Evolutionary conservation across 2,113 vertebrate genomes (phyloP).

Genomic region (Lophius piscatorius): DNA sequence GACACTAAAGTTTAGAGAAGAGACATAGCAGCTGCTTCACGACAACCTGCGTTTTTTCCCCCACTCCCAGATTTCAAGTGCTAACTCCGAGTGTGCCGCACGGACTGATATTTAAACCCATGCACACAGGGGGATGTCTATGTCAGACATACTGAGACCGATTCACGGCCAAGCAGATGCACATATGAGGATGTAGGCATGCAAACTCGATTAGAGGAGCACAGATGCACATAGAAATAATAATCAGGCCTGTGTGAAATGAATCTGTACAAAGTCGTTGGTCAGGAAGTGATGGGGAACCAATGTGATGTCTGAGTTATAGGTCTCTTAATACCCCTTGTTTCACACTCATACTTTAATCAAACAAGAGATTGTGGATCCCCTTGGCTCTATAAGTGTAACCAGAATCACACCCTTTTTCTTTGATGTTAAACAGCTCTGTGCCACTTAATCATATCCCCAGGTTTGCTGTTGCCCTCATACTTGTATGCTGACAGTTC

Average conservation of each 20-base stretch:
- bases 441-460: slow-evolving; percentile 65
- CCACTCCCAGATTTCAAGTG: slow-evolving; percentile 71
- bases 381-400: slow-evolving; percentile 58
- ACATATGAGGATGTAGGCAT: neutral
- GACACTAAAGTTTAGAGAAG: slow-evolving; percentile 66
- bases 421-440: slow-evolving; percentile 68
- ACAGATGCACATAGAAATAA: slow-evolving; percentile 42
- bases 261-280: slow-evolving; percentile 63
- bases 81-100: slow-evolving; percentile 64
- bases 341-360: slow-evolving; percentile 70
- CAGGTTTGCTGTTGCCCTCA: slow-evolving; percentile 43
- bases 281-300: slow-evolving; percentile 60
- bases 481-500: slow-evolving; percentile 40
- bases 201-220: slow-evolving; percentile 36
- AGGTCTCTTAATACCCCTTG: slow-evolving; percentile 70
- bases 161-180: neutral
- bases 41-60: slow-evolving; percentile 41
- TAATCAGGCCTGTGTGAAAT: slow-evolving; percentile 54
- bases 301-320: slow-evolving; percentile 66
- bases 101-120: slow-evolving; percentile 52
- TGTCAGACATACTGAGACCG: slow-evolving; percentile 36
- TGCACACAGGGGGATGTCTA: slow-evolving; percentile 39
- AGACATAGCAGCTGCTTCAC: slow-evolving; percentile 72
- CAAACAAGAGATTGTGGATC: slow-evolving; percentile 68
- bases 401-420: slow-evolving; percentile 51